Conservation (phyloP, 2,113 vertebrate genomes). For the Balaeniceps rex region DNA sequence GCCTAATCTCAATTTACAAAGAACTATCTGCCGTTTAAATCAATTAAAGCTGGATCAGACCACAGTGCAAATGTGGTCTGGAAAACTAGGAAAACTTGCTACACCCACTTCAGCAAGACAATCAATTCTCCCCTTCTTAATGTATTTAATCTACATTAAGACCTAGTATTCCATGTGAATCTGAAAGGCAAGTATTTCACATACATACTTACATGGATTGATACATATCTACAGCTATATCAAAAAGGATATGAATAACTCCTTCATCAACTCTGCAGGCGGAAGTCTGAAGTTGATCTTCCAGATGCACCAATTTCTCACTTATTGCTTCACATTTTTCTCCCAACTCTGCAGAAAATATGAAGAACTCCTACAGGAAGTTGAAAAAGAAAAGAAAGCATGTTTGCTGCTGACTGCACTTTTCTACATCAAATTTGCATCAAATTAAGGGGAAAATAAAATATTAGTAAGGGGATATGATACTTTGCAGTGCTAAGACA, state of each 20-base stretch:
- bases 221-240: background rate
- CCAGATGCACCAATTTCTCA: constrained; percentile 79
- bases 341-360: constrained; percentile 59
- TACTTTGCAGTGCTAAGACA: background rate
- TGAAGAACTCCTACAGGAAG: constrained; percentile 56
- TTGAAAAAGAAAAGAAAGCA: constrained; percentile 1
- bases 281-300: constrained; percentile 82
- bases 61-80: background rate
- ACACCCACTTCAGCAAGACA: background rate
- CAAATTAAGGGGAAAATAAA: constrained; percentile 6
- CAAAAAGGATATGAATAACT: constrained; percentile 88
- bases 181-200: background rate
- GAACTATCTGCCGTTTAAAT: background rate
- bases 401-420: background rate
- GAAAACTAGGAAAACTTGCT: background rate
- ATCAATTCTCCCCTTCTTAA: background rate
- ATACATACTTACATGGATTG: background rate
- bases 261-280: constrained; percentile 75
- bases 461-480: background rate
- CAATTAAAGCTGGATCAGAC: background rate
- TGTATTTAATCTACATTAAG: background rate
- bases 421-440: background rate
- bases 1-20: background rate
- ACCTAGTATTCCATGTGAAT: background rate
- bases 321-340: constrained; percentile 74